phyloP scores from a whole-genome alignment of 2,113 vertebrate genomes.

The Macquaria ambigua region DNA sequence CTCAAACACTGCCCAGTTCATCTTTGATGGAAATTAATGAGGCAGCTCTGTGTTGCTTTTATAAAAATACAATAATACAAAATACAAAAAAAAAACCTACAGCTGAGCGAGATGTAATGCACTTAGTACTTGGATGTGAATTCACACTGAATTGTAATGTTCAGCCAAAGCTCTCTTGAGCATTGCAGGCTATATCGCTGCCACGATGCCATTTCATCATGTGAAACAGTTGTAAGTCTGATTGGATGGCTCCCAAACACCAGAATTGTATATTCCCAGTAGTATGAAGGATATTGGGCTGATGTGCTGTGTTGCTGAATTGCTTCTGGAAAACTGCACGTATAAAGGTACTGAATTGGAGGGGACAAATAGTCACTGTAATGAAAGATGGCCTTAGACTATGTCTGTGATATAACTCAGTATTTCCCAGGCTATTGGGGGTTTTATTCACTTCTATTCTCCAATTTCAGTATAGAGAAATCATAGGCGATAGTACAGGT shows the following conservation, averaged over 20 bases:
- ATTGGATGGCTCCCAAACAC: slow-evolving; percentile 59
- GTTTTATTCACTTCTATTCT: slow-evolving; percentile 58
- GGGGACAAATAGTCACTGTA: slow-evolving; percentile 55
- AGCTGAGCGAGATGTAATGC: slow-evolving; percentile 23
- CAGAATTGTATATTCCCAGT: slow-evolving; percentile 45
- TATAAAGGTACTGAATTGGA: slow-evolving; percentile 49
- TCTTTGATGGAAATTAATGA: slow-evolving; percentile 37
- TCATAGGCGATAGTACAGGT: neutral
- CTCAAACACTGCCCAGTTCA: slow-evolving; percentile 2
- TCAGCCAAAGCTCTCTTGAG: slow-evolving; percentile 39
- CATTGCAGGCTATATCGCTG: slow-evolving; percentile 29
- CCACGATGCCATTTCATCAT: slow-evolving; percentile 47
- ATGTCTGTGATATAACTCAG: slow-evolving; percentile 32
- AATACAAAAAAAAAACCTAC: neutral
- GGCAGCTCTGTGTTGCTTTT: neutral
- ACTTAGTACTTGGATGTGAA: slow-evolving; percentile 37
- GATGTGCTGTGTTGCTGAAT: slow-evolving; percentile 63
- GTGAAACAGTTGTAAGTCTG: slow-evolving; percentile 49
- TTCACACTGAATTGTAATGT: slow-evolving; percentile 46
- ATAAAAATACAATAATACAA: slow-evolving; percentile 36
- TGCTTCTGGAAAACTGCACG: slow-evolving; percentile 54
- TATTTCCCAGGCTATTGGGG: slow-evolving; percentile 42
- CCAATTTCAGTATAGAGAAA: slow-evolving; percentile 27
- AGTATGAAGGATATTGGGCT: slow-evolving; percentile 53
- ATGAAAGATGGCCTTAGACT: slow-evolving; percentile 54